These are phyloP conservation scores for Osedax frankpressi DNA, from an alignment of 2,888 invertebrate genomes.

Conservation along the genomic window DNA sequence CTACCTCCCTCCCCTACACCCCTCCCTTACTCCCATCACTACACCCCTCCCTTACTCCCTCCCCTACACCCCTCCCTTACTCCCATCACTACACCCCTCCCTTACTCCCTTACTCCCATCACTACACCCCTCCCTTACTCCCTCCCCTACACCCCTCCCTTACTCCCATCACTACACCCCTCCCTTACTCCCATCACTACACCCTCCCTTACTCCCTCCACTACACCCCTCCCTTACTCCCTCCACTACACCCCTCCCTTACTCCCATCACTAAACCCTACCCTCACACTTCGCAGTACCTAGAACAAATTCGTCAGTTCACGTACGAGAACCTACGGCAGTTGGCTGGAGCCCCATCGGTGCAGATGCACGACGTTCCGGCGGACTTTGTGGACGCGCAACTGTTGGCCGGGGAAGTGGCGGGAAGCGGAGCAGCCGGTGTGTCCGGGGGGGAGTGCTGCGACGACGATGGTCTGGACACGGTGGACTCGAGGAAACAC, in stretches of 20 bases:
- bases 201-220: neutral
- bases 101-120: too few species aligned
- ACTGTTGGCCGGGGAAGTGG: conserved; percentile 31
- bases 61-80: too few species aligned
- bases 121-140: too few species aligned
- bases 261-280: neutral
- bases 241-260: neutral
- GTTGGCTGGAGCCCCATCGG: conserved; percentile 75
- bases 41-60: too few species aligned
- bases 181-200: too few species aligned
- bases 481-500: neutral
- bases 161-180: too few species aligned
- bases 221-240: neutral
- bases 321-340: conserved; percentile 84
- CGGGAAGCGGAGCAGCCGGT: conserved; percentile 21
- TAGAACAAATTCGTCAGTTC: conserved; percentile 73
- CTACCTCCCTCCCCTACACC: too few species aligned
- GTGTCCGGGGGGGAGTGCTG: neutral
- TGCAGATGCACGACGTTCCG: conserved; percentile 92
- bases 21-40: too few species aligned
- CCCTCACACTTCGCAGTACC: conserved; percentile 53
- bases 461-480: neutral
- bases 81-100: too few species aligned
- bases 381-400: conserved; percentile 53
- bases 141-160: too few species aligned